Evolutionary conservation across 2,797 vertebrate genomes (phyloP), one percentile per base, ranked within the genome.

Genomic region (Anabas testudineus): DNA sequence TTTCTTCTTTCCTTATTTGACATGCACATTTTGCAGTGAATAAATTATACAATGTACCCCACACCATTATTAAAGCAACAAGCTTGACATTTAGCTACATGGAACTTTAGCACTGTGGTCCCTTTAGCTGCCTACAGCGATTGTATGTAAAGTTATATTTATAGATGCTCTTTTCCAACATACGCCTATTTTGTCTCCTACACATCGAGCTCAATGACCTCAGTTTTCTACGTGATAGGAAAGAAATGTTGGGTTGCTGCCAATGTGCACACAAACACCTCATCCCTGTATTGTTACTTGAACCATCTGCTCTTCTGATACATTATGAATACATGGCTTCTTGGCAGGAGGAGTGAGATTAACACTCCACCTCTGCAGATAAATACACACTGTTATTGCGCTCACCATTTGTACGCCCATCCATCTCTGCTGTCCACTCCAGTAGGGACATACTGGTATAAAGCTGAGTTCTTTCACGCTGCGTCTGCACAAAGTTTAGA

Each of bases 31-130:
- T 65, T 62, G 61, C 54, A 42, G 57, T 34, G 19, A 64, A 70
- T 36, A 51, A 54, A 68, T 47, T 43, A 78, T 71, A 78, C 73
- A 72, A 69, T 76, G 46, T 66, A 80, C 59, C 54, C 47, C 13
- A n/a, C 12, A 10, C 55, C 55, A 67, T 83, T 74, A 83, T 77
- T 55, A 76, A 78, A 78, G 67, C 62, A 76, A 78, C 75, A 81
- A 41, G 45, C 64, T 68, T 83, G 75, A 83, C 77, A 71, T 86
- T 79, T 55, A 64, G 39, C 41, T 62, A 49, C 66, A 64, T 43
- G 36, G 24, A 67, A 64, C 39, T 62, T 45, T 4, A 59, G 28
- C 66, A 28, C 56, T 18, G n/a, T 49, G 26, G 21, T 46, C 10
- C 48, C 15, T 9, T 49, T 57, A 9, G 1, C 65, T 54, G 57